Percentiles rank a stretch among this genome's conserved stretches.
Conservation (phyloP, 2,113 vertebrate species). For the Thomomys bottae region DNA sequence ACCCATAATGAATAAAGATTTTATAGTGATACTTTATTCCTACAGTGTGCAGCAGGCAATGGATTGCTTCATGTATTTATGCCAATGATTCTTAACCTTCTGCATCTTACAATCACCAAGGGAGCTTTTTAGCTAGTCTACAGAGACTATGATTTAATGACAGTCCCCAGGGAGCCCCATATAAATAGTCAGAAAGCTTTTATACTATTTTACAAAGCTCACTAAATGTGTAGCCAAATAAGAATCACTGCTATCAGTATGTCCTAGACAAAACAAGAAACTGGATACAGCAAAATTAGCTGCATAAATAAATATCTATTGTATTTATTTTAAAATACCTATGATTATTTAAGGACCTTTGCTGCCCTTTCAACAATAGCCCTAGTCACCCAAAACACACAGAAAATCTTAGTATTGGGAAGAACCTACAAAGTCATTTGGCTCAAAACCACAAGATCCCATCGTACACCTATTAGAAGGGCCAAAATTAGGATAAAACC, state of each 20-base stretch:
- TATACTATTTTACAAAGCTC: neutral
- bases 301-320: neutral
- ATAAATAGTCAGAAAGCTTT: neutral
- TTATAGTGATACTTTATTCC: neutral
- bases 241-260: neutral
- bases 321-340: neutral
- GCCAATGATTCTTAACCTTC: neutral
- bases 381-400: neutral
- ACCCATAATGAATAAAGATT: neutral
- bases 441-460: neutral
- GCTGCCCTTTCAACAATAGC: neutral
- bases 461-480: neutral
- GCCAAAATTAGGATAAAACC: conserved; percentile 18
- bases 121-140: neutral
- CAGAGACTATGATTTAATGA: neutral
- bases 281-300: neutral
- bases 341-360: neutral
- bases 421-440: neutral
- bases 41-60: neutral
- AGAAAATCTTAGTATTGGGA: neutral
- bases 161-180: too few relatives aligned
- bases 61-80: neutral
- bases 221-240: neutral
- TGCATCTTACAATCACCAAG: neutral
- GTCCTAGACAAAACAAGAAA: neutral